Evolutionary conservation across 2,888 invertebrate species (phyloP), one percentile per base, ranked within the genome.

Genomic region (Cacoxenus indagator): DNA sequence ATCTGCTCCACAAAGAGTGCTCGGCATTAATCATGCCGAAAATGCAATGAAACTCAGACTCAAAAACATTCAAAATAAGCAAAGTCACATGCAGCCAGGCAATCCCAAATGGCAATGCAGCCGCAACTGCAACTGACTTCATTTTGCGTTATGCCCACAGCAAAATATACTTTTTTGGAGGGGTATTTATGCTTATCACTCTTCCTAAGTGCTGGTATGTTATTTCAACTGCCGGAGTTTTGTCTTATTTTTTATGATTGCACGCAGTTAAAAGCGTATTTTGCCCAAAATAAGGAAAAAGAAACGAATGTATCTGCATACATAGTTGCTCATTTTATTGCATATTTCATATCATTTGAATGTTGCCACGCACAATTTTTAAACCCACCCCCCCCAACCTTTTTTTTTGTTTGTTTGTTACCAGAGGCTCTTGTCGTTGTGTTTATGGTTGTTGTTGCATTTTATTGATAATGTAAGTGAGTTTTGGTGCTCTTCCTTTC

Each of bases 1-100:
- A 54, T 54, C 29, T 59, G 59, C 55, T 67, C 73, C 72, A 72
- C 85, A 85, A 84, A 54, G 54, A 54, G 54, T 26, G 82, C 84
- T 37, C 81, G 78, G 80, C 85, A 85, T 84, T 84, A 85, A 85
- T 84, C 84, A 84, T 82, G 80, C 84, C 82, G 82, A 82, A 85
- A 76, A 70, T 72, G 71, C 66, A 74, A 74, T 37, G 37, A 22
- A 24, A 26, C 24, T 22, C 17, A 48, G 17, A 19, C 48, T 22
- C 8, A 17, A 48, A 48, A 2, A n/a, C 19, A 48, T 48, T 5
- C 48, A 55, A 48, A 48, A 17, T 6, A 17, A 48, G n/a, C 4
- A 48, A 48, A 19, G 14, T 24, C 6, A 26, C 6, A 54, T 24
- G 24, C 5, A 54, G 6, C 4, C 17, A 51, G 11, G 51, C 51